Evolutionary conservation across 2,113 vertebrate species (phyloP).

Genomic region (Hepsetus odoe): DNA sequence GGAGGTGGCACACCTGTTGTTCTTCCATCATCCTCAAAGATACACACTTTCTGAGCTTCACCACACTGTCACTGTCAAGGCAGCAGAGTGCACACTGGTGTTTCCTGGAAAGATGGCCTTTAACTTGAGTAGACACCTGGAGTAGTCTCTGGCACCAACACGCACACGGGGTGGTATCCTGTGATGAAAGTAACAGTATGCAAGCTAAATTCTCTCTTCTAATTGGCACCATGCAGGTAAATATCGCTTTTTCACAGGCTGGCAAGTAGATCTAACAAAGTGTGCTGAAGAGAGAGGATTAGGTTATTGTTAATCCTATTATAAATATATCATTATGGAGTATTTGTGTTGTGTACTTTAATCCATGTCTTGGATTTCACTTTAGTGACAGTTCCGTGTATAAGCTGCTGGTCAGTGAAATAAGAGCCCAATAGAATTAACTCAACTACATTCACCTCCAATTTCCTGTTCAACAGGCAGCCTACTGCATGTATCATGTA

Average conservation of each 20-base stretch:
- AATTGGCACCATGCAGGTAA: conserved; percentile 53
- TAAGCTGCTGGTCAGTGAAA: background rate
- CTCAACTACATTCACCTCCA: background rate
- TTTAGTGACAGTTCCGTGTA: background rate
- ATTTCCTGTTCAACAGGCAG: too few relatives aligned
- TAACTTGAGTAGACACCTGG: conserved; percentile 34
- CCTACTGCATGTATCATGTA: too few relatives aligned
- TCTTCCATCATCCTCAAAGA: background rate
- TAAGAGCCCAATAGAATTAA: background rate
- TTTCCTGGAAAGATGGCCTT: background rate
- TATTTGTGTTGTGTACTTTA: background rate
- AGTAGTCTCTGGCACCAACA: conserved; percentile 16
- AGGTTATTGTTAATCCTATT: conserved; percentile 8
- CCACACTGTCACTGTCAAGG: background rate
- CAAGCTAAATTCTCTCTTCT: conserved; percentile 32
- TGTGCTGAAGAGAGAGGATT: conserved; percentile 16
- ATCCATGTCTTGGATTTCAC: background rate
- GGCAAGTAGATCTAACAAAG: conserved; percentile 2
- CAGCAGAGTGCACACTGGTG: background rate
- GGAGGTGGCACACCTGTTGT: background rate
- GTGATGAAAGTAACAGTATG: conserved; percentile 34
- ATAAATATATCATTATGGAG: background rate
- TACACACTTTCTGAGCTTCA: background rate
- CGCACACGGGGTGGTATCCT: conserved; percentile 8
- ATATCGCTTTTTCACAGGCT: conserved; percentile 5